A percentile compares a stretch with the other conserved stretches of the same genome.
These are phyloP conservation scores for Hirudo medicinalis DNA, from an alignment of 1,140 invertebrate genomes.

Conservation along the genomic window DNA sequence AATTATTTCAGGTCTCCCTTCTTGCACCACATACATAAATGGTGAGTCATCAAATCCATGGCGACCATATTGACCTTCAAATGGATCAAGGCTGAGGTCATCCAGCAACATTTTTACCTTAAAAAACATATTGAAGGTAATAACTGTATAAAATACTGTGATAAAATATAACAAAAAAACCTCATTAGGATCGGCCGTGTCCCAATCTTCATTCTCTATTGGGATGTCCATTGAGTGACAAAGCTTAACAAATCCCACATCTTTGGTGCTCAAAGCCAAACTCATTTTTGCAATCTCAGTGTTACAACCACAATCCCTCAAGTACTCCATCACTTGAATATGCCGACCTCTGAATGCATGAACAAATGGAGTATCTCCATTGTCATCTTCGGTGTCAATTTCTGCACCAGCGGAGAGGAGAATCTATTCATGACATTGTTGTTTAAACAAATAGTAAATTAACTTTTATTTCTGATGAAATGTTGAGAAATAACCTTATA, in stretches of 20 bases:
- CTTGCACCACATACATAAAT: conserved; percentile 24
- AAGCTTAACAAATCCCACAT: conserved; percentile 20
- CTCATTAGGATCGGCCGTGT: conserved; percentile 18
- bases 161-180: conserved; percentile 2
- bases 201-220: conserved; percentile 24
- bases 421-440: conserved; percentile 16
- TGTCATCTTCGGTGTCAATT: conserved; percentile 23
- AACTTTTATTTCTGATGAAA: too few species aligned
- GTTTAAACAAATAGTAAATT: too few species aligned
- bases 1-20: conserved; percentile 22
- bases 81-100: conserved; percentile 22
- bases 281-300: conserved; percentile 24
- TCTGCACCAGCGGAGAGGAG: conserved; percentile 23
- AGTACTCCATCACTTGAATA: conserved; percentile 19
- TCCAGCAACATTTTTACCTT: conserved; percentile 18
- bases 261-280: conserved; percentile 20
- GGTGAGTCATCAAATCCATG: conserved; percentile 23
- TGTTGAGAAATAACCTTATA: too few species aligned
- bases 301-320: conserved; percentile 19
- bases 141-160: too few species aligned
- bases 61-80: conserved; percentile 22
- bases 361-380: conserved; percentile 24
- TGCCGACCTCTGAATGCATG: conserved; percentile 23
- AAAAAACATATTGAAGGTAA: neutral
- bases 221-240: conserved; percentile 22